Evolutionary conservation across 2,797 vertebrate genomes (phyloP).

Genomic region (Danio kyathit): DNA sequence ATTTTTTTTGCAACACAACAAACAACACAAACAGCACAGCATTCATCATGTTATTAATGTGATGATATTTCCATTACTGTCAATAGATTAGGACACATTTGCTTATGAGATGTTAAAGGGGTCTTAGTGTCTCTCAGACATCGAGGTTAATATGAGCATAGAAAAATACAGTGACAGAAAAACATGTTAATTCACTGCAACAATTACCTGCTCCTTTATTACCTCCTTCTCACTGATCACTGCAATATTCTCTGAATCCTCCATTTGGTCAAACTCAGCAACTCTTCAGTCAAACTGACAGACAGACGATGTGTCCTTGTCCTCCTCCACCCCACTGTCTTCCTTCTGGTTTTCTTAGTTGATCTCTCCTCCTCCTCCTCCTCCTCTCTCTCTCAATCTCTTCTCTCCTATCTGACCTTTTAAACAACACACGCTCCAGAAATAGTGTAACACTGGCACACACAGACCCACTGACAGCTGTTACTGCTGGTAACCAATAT

Average conservation of each 20-base stretch:
- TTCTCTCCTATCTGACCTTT: slow-evolving; percentile 82
- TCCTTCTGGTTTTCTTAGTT: slow-evolving; percentile 30
- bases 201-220: slow-evolving; percentile 62
- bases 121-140: background rate
- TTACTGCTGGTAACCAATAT: slow-evolving; percentile 75
- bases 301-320: background rate
- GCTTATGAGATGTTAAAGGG: background rate
- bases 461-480: slow-evolving; percentile 76
- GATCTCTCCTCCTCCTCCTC: slow-evolving; percentile 3
- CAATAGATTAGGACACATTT: background rate
- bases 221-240: slow-evolving; percentile 58
- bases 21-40: background rate
- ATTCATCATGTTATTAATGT: background rate
- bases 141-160: background rate
- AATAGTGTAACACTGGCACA: slow-evolving; percentile 79
- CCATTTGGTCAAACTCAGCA: slow-evolving; percentile 45
- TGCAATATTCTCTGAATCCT: slow-evolving; percentile 47
- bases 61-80: background rate
- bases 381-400: slow-evolving; percentile 47
- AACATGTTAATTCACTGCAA: slow-evolving; percentile 55
- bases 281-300: slow-evolving; percentile 4
- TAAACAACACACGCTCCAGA: slow-evolving; percentile 75
- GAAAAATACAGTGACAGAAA: background rate
- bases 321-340: slow-evolving; percentile 22
- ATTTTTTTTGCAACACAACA: too few species aligned